Evolutionary conservation across 30 jellyfish, hydroid and myxozoan genomes (phyloP).

Genomic region (Catostylus mosaicus): DNA sequence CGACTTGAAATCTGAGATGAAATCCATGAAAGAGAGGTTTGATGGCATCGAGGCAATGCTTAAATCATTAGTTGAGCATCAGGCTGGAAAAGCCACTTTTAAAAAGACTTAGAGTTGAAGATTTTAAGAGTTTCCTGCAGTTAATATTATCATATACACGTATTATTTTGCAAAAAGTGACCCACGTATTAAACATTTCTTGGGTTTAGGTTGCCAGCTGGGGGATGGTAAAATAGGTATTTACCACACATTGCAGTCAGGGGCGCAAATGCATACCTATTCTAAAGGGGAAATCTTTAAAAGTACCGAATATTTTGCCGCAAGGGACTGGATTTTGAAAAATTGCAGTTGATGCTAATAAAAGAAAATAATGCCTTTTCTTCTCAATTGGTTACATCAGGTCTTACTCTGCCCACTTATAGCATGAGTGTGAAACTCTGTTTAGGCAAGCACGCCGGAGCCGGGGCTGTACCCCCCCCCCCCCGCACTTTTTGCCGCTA

Average conservation of each 20-base stretch:
- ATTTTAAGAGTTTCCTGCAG: too few relatives aligned
- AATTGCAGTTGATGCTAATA: not conserved
- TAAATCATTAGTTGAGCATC: not conserved
- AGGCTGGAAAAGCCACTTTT: not conserved
- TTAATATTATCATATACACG: too few relatives aligned
- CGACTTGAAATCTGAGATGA: conserved; percentile 22
- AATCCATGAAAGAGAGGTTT: not conserved
- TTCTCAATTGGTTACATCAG: not conserved
- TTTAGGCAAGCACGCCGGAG: too few relatives aligned
- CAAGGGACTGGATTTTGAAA: not conserved
- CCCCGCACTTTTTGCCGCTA: too few relatives aligned
- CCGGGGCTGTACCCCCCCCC: too few relatives aligned
- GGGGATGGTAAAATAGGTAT: too few relatives aligned
- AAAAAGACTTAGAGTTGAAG: not conserved
- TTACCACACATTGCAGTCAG: not conserved
- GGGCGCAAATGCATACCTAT: not conserved
- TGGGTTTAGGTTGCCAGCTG: too few relatives aligned
- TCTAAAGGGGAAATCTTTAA: not conserved
- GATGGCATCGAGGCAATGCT: conserved; percentile 26
- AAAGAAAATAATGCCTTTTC: not conserved
- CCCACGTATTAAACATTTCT: too few relatives aligned
- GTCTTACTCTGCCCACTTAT: too few relatives aligned
- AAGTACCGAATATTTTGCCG: not conserved
- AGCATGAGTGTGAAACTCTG: too few relatives aligned
- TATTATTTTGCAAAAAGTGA: too few relatives aligned